Evolutionary conservation across 2,888 invertebrate genomes (phyloP).

Genomic region (Apodemia hepburni): DNA sequence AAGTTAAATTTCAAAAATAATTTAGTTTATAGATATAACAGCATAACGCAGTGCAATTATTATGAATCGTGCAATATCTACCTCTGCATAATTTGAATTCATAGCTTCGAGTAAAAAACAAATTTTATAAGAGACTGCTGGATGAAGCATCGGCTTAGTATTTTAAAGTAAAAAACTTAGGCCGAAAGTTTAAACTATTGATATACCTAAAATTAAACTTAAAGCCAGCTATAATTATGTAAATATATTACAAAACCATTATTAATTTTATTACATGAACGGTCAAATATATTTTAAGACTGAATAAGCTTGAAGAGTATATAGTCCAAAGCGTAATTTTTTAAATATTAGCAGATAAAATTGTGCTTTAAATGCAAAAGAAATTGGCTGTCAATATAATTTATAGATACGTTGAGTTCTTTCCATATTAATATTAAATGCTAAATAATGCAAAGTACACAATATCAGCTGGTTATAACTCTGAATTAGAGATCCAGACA

Average conservation of each 20-base stretch:
- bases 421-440: background rate
- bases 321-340: too few relatives aligned
- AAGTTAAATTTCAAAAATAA: background rate
- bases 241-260: too few relatives aligned
- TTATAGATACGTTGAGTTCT: background rate
- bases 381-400: background rate
- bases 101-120: background rate
- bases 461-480: background rate
- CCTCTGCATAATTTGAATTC: background rate
- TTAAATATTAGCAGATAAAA: too few relatives aligned
- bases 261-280: too few relatives aligned
- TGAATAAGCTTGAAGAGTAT: too few relatives aligned
- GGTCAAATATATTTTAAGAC: too few relatives aligned
- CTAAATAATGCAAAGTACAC: constrained; percentile 3
- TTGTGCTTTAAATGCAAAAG: too few relatives aligned
- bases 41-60: too few relatives aligned
- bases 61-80: background rate
- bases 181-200: background rate
- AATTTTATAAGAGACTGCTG: background rate
- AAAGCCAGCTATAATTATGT: too few relatives aligned
- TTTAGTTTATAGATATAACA: too few relatives aligned
- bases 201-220: too few relatives aligned
- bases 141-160: background rate
- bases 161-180: background rate
- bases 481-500: too few relatives aligned